These are phyloP conservation scores for Ophioninae sp. DNA, from an alignment of 2,888 invertebrate species.

Conservation along the genomic window DNA sequence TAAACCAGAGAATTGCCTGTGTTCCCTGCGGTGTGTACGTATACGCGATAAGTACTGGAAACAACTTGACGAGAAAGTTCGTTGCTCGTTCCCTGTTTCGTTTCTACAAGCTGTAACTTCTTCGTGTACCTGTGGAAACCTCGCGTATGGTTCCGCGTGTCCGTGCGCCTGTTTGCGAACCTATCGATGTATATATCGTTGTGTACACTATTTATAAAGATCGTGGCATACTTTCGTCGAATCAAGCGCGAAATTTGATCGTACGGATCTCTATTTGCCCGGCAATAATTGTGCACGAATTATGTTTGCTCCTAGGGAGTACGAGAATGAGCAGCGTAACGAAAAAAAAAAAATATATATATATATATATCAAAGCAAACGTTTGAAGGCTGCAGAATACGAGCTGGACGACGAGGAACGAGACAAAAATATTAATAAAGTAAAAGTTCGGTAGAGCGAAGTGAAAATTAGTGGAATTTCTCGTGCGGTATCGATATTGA, in stretches of 20 bases:
- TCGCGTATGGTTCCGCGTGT: neutral
- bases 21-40: constrained; percentile 13
- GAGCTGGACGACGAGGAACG: neutral
- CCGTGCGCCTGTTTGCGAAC: neutral
- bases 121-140: constrained; percentile 5
- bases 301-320: neutral
- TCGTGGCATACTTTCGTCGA: constrained; percentile 52
- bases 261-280: neutral
- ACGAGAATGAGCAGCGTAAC: neutral
- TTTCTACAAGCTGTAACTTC: constrained; percentile 20
- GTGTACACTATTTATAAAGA: constrained; percentile 46
- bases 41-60: constrained; percentile 25
- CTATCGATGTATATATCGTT: constrained; percentile 19
- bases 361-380: no score
- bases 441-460: neutral
- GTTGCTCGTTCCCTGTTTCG: constrained; percentile 47
- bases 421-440: neutral
- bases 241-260: constrained; percentile 17
- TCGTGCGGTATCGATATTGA: neutral
- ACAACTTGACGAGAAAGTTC: constrained; percentile 61
- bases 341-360: constrained; percentile 6
- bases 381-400: neutral
- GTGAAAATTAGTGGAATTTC: neutral
- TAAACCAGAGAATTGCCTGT: constrained; percentile 22
- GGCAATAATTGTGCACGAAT: neutral